Evolutionary conservation across 1,140 invertebrate genomes (phyloP).

Genomic region (Archivesica marissinica): DNA sequence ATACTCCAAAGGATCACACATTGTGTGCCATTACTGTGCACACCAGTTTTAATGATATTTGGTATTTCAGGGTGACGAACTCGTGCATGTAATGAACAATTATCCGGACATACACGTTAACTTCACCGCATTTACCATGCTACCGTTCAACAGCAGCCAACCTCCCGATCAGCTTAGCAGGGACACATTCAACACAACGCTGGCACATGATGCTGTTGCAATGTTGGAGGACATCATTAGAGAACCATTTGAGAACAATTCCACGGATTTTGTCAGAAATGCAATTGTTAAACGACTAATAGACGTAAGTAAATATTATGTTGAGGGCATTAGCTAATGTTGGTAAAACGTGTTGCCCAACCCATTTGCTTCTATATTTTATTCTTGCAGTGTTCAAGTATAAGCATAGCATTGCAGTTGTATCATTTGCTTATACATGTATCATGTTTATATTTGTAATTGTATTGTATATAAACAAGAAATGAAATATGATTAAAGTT

Average conservation of each 20-base stretch:
- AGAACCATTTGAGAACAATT: constrained; percentile 4
- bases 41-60: no score
- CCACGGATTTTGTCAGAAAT: constrained; percentile 22
- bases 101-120: constrained; percentile 77
- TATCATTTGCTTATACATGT: no score
- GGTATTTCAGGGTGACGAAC: constrained; percentile 70
- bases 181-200: constrained; percentile 53
- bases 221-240: constrained; percentile 50
- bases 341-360: no score
- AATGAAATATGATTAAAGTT: no score
- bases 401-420: no score
- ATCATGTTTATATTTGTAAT: no score
- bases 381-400: no score
- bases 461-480: no score
- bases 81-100: constrained; percentile 64
- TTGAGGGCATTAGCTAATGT: no score
- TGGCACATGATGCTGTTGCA: constrained; percentile 67
- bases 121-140: constrained; percentile 75
- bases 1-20: no score
- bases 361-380: no score
- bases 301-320: constrained; percentile 54
- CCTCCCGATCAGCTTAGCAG: neutral
- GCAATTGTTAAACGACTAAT: constrained; percentile 38
- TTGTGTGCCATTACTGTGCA: no score
- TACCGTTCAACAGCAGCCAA: constrained; percentile 62